These are phyloP conservation scores for Sylvilagus floridanus DNA, from an alignment of 2,797 vertebrate species.

Conservation along the genomic window DNA sequence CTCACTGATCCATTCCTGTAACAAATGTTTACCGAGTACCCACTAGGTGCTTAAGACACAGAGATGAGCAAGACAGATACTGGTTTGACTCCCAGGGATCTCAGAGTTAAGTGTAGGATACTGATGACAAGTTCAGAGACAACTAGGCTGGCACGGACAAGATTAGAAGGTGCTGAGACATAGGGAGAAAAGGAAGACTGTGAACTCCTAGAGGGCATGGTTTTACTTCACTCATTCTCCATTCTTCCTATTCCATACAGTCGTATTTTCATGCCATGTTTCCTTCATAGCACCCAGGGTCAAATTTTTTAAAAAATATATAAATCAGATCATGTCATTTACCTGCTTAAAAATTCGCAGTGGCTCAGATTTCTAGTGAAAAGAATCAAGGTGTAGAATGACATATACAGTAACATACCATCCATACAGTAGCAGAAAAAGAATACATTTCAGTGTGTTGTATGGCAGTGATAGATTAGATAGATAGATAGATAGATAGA, in stretches of 20 bases:
- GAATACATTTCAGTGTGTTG: background rate
- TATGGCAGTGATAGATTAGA: background rate
- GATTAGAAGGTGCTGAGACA: background rate
- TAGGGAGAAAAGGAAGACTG: background rate
- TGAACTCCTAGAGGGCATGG: background rate
- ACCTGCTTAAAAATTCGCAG: background rate
- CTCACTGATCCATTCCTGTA: background rate
- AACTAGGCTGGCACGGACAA: background rate
- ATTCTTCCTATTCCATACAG: background rate
- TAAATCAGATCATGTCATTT: slow-evolving; percentile 3
- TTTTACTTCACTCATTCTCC: background rate
- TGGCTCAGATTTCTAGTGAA: slow-evolving; percentile 18
- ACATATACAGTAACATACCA: background rate
- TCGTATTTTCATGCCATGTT: background rate
- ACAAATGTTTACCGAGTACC: background rate
- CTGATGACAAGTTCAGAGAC: background rate
- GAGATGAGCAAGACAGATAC: background rate
- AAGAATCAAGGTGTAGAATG: background rate
- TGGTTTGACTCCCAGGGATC: too few relatives aligned
- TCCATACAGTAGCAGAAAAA: background rate
- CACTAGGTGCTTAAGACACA: background rate
- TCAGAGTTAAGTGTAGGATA: background rate
- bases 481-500: too few relatives aligned
- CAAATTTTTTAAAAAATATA: background rate
- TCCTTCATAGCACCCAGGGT: background rate